Percentiles rank a stretch among this genome's conserved stretches.
phyloP scores from a whole-genome alignment of 2,888 invertebrate genomes.

The Exocentrus adspersus region DNA sequence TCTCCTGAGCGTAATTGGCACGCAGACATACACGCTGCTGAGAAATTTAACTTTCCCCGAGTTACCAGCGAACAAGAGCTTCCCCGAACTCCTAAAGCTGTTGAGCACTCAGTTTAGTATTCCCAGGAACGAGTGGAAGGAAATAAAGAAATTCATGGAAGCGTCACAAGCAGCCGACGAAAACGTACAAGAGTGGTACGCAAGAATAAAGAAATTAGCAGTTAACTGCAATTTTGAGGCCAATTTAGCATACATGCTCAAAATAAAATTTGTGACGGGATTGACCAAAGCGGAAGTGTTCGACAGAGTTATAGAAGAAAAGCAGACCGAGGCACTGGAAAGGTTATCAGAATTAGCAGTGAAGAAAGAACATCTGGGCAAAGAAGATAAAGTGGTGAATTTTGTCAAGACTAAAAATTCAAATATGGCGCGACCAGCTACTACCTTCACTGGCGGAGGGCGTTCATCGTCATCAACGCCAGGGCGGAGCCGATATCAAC shows the following conservation, averaged over 20 bases:
- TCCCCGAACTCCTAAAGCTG: background rate
- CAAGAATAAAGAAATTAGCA: background rate
- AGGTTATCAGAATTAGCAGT: background rate
- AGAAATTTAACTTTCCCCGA: background rate
- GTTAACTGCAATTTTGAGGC: background rate
- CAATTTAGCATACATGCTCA: background rate
- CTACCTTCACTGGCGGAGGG: no score
- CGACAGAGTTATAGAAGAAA: background rate
- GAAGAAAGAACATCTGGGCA: background rate
- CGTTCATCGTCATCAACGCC: no score
- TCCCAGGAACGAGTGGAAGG: background rate
- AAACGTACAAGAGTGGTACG: background rate
- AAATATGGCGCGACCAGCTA: no score
- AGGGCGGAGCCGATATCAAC: no score
- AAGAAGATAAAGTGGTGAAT: no score
- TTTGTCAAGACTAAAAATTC: no score
- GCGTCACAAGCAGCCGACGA: background rate
- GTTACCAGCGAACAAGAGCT: background rate
- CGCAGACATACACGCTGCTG: no score
- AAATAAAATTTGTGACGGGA: background rate
- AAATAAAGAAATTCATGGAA: background rate
- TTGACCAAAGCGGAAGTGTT: background rate
- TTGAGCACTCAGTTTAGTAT: no score
- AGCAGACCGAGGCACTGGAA: background rate
- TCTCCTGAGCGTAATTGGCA: background rate